Evolutionary conservation across 2,797 vertebrate genomes (phyloP), one percentile per base, ranked within the genome.

Genomic region (Morelia viridis): DNA sequence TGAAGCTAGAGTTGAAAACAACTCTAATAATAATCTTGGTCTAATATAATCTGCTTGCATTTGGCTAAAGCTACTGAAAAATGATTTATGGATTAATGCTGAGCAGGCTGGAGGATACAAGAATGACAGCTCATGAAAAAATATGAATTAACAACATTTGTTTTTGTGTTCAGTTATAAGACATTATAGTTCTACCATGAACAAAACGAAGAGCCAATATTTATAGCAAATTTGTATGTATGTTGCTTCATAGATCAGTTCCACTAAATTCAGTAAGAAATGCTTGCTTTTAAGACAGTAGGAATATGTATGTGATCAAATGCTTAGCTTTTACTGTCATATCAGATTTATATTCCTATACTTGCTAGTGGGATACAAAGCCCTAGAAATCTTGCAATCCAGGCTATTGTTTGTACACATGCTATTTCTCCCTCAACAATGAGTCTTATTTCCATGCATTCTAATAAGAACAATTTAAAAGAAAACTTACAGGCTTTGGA

Each of bases 401-500:
- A 76, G 3, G 35, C 41, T 46, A 76, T 46, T 76, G 35, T 46
- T 76, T 41, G 17, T 41, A 4, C 13, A 65, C 3, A 4, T n/a
- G 12, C 85, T 17, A 6, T 61, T 62, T 57, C 5, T 80, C 24
- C 24, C 46, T 17, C 46, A 83, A 22, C 5, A 5, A 31, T 7
- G n/a, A 35, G 13, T 71, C 1, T 60, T 71, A 65, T 89, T 31
- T 1, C 56, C 26, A 46, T 28, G 53, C 11, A 65, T 60, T 35
- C 19, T 35, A 53, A 31, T n/a, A 60, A 60, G 57, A 94, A 92
- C 65, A 95, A 71, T 92, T 96, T 94, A 86, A 95, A 96, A 96
- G 76, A 64, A n/a, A 96, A 98, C 98, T 99, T 99, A 99, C 99
- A 98, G 99, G 98, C 97, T 99, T 99, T 97, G 98, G 98, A 98